Evolutionary conservation across 2,797 vertebrate species (phyloP).

Genomic region (Macropus fuliginosus): DNA sequence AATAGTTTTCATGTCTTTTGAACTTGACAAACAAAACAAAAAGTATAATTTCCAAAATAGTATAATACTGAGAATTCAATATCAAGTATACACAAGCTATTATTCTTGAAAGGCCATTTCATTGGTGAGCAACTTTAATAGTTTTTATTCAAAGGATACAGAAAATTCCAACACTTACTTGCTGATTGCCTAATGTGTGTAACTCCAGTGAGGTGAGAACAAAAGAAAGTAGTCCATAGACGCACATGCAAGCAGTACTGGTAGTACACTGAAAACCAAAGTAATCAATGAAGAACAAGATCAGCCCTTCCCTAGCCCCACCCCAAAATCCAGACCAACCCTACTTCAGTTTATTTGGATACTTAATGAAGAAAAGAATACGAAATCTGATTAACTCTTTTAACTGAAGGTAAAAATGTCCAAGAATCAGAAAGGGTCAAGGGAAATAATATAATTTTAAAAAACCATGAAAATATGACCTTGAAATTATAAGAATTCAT

Average conservation of each 20-base stretch:
- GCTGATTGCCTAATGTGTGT: slow-evolving; percentile 92
- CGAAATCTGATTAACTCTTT: neutral
- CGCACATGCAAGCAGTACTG: slow-evolving; percentile 96
- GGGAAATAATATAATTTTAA: neutral
- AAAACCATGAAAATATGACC: neutral
- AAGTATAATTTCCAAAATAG: slow-evolving; percentile 42
- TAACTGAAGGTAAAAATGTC: slow-evolving; percentile 17
- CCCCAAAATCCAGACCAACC: neutral
- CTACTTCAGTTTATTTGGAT: neutral
- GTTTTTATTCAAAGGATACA: neutral
- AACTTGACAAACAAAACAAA: neutral
- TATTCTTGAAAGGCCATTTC: neutral
- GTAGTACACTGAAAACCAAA: slow-evolving; percentile 91
- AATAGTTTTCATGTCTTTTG: neutral
- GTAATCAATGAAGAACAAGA: neutral
- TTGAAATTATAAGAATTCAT: slow-evolving; percentile 28
- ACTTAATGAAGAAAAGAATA: neutral
- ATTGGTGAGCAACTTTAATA: neutral
- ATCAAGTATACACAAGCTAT: neutral
- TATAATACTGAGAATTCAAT: neutral
- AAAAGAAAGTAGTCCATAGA: slow-evolving; percentile 97
- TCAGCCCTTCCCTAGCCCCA: neutral
- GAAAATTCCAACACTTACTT: slow-evolving; percentile 85
- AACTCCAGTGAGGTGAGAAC: slow-evolving; percentile 95
- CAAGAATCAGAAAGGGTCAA: slow-evolving; percentile 28